Evolutionary conservation across 1,140 invertebrate genomes (phyloP).

Genomic region (Sitodiplosis mosellana): DNA sequence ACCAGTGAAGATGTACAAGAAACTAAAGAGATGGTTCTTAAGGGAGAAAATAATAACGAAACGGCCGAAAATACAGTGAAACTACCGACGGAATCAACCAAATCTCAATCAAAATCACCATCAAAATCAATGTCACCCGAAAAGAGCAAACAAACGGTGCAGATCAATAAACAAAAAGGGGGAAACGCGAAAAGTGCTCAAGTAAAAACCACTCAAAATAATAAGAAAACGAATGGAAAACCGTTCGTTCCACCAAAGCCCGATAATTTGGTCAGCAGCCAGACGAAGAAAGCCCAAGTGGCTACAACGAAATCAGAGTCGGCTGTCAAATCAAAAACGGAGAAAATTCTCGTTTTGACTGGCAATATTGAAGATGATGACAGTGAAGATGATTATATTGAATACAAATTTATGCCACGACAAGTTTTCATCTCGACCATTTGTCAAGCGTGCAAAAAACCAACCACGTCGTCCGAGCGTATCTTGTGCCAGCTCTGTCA

Average conservation of each 20-base stretch:
- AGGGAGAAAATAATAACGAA: background rate
- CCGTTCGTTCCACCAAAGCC: background rate
- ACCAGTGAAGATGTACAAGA: too few species aligned
- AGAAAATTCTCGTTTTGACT: background rate
- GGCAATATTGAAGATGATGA: conserved; percentile 6
- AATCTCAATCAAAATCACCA: background rate
- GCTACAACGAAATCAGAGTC: too few species aligned
- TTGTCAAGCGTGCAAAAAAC: conserved; percentile 16
- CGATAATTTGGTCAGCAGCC: background rate
- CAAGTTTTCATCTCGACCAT: conserved; percentile 19
- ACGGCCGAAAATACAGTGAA: background rate
- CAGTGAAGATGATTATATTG: conserved; percentile 19
- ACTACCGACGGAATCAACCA: background rate
- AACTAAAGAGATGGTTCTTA: too few species aligned
- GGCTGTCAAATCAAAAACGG: too few species aligned
- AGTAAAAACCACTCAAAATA: too few species aligned
- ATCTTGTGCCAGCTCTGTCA: conserved; percentile 26
- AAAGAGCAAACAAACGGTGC: too few species aligned
- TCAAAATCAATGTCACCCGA: background rate
- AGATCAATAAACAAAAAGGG: too few species aligned
- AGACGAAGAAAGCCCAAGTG: too few species aligned
- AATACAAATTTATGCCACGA: conserved; percentile 20
- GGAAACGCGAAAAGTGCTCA: too few species aligned
- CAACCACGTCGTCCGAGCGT: background rate
- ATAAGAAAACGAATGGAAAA: background rate